Base-by-base conservation (phyloP, 2,113 vertebrate species). In the Oncorhynchus gorbuscha region DNA sequence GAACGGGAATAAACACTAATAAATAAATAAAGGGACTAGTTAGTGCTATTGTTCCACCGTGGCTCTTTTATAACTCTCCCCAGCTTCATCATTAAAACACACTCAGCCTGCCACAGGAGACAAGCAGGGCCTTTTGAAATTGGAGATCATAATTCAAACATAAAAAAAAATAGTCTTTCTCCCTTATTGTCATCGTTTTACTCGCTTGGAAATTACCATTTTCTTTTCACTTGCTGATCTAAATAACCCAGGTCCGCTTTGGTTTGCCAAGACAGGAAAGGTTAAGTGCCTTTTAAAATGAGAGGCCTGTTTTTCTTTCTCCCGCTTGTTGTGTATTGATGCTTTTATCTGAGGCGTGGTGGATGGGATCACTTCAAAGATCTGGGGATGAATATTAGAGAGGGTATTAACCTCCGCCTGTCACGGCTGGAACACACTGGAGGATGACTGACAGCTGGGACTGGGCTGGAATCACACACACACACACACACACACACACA, bases 61-160 rank as follows among this genome's bases (percentile, higher is more conserved):
- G 20, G 35, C 28, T 20, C 69, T 61, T 18, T 20, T 16, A 18
- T 32, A 16, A 20, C 1, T 20, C 9, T 51, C 68, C 61, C 51
- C 72, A 13, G 24, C 76, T 22, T 77, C 48, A 16, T 80, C 62
- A 58, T 76, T 77, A 74, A 81, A 65, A 76, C 75, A 14, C 51
- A 71, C n/a, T 30, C 24, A 69, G 26, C 24, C 26, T 22, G 39
- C 51, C 69, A 22, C 45, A 45, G 39, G 3, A 68, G 69, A 32
- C 35, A 24, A 26, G 49, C 11, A 1, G 13, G 22, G 72, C 51
- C 13, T 66, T 16, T 69, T 39, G 68, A 80, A 79, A 55, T 8
- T 8, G 62, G 66, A 69, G 75, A 39, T 73, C 16, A 12, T 71
- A 67, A 35, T 24, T 24, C 49, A 39, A 8, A 68, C 71, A 39